These are phyloP conservation scores for Podarcis muralis DNA, from an alignment of 2,113 vertebrate species.

Conservation along the genomic window DNA sequence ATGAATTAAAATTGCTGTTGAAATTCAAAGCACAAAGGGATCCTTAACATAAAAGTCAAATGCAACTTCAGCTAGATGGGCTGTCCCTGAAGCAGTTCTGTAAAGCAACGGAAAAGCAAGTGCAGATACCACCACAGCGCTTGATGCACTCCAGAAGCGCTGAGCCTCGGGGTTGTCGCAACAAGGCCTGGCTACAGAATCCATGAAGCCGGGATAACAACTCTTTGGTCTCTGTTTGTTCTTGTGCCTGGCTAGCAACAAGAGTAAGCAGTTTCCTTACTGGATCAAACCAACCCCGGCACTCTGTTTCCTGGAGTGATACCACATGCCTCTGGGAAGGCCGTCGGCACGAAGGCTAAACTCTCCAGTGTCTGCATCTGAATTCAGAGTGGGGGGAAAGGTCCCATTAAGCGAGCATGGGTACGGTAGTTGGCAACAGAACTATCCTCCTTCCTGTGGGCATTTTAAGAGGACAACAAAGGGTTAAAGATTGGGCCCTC, in stretches of 20 bases:
- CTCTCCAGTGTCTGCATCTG: neutral
- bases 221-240: too few relatives aligned
- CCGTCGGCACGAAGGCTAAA: neutral
- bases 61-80: neutral
- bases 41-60: slow-evolving; percentile 38
- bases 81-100: neutral
- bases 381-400: too few relatives aligned
- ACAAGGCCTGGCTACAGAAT: neutral
- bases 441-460: neutral
- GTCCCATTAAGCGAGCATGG: neutral
- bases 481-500: neutral
- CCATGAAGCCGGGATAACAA: too few relatives aligned
- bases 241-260: too few relatives aligned
- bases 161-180: too few relatives aligned
- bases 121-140: neutral
- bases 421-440: neutral
- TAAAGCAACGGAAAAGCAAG: neutral
- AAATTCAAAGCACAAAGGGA: slow-evolving; percentile 32
- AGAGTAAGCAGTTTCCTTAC: neutral
- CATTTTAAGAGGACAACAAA: neutral
- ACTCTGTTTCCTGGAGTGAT: neutral
- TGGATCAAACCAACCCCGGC: neutral
- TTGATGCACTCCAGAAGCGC: neutral
- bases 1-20: slow-evolving; percentile 32
- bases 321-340: too few relatives aligned